Conservation (phyloP, 1,140 invertebrate genomes). For the Drosophila lacteicornis region DNA sequence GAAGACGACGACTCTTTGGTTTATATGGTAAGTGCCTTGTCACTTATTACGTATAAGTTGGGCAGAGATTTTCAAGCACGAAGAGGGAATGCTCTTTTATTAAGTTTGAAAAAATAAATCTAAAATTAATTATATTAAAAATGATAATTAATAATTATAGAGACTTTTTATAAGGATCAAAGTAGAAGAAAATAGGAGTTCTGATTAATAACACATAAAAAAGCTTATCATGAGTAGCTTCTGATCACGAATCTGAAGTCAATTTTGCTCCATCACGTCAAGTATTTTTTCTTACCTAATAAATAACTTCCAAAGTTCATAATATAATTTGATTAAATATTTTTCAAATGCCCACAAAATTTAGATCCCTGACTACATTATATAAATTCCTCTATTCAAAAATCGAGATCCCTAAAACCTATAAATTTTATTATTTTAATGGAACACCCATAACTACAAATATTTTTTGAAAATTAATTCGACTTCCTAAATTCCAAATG, state of each 20-base stretch:
- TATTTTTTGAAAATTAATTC: too few relatives aligned
- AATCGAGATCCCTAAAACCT: too few relatives aligned
- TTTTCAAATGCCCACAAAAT: neutral
- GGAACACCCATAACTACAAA: too few relatives aligned
- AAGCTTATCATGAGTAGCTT: too few relatives aligned
- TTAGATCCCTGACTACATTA: neutral
- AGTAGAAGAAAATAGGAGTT: too few relatives aligned
- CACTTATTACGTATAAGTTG: constrained; percentile 74
- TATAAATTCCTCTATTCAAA: neutral
- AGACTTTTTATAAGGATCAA: neutral
- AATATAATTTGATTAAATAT: neutral
- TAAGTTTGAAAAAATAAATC: neutral
- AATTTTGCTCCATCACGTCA: too few relatives aligned
- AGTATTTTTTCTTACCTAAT: too few relatives aligned
- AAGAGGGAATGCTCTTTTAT: constrained; percentile 39
- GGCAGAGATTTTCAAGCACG: fast-evolving
- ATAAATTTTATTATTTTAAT: too few relatives aligned
- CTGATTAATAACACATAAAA: too few relatives aligned
- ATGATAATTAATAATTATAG: neutral
- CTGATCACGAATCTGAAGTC: neutral
- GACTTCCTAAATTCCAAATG: too few relatives aligned
- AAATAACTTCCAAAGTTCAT: neutral
- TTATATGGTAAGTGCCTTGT: constrained; percentile 51
- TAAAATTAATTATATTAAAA: neutral
- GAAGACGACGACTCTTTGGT: constrained; percentile 2